A percentile compares a stretch with the other conserved stretches of the same genome.
phyloP scores from a whole-genome alignment of 2,888 invertebrate genomes.

The Criorhina ranunculi region DNA sequence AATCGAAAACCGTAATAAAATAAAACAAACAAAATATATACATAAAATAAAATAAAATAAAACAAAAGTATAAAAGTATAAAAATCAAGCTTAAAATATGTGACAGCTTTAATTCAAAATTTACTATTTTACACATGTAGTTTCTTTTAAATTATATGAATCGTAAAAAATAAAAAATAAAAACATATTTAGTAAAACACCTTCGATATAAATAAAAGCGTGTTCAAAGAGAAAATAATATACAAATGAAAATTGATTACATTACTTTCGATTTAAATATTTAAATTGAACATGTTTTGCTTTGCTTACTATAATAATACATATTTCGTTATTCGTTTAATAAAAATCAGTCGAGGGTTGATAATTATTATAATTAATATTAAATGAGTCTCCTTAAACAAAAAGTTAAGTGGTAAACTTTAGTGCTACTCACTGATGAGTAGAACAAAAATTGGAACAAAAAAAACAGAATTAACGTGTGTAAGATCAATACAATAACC shows the following conservation, averaged over 20 bases:
- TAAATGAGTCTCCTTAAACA: constrained; percentile 34
- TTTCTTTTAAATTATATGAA: neutral
- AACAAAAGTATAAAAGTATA: constrained; percentile 2
- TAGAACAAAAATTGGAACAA: too few relatives aligned
- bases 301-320: constrained; percentile 25
- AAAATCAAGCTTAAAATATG: constrained; percentile 28
- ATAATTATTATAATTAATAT: constrained; percentile 48
- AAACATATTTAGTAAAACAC: neutral
- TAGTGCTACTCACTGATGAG: too few relatives aligned
- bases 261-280: constrained; percentile 25
- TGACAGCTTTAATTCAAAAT: constrained; percentile 28
- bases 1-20: constrained; percentile 18
- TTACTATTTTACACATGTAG: constrained; percentile 16
- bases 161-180: neutral
- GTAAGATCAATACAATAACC: too few relatives aligned
- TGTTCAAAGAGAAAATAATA: constrained; percentile 30
- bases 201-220: constrained; percentile 32
- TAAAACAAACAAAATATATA: constrained; percentile 48
- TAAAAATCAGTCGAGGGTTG: constrained; percentile 69
- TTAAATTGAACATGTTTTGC: constrained; percentile 32
- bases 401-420: too few relatives aligned
- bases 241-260: constrained; percentile 37
- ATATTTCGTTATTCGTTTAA: constrained; percentile 27
- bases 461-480: neutral
- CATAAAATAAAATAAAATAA: constrained; percentile 24